These are phyloP conservation scores for Zoanthus gigantus DNA, from an alignment of 92 coral and sea anemone species.

Conservation along the genomic window DNA sequence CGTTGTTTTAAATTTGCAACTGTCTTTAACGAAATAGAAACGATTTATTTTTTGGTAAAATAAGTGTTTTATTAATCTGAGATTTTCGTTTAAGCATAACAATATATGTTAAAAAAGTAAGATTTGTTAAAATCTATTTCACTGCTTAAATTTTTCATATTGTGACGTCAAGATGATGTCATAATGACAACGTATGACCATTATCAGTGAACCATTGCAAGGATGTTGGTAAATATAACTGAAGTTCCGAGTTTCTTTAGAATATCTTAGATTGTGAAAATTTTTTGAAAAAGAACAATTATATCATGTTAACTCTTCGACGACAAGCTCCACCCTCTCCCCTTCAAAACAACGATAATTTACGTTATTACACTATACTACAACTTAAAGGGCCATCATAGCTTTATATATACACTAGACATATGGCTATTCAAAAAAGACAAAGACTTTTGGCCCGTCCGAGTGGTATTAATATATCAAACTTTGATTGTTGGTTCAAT, in stretches of 20 bases:
- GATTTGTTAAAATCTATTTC: no score
- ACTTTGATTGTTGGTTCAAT: background rate
- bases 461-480: background rate
- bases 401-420: background rate
- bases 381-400: background rate
- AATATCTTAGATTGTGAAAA: background rate
- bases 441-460: background rate
- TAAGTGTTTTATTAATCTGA: no score
- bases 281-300: background rate
- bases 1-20: background rate
- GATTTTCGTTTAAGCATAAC: no score
- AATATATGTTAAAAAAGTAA: no score
- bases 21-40: background rate
- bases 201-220: background rate
- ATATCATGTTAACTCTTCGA: background rate
- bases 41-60: background rate
- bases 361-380: background rate
- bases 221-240: background rate
- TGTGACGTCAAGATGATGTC: background rate
- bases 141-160: no score
- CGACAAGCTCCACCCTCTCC: background rate
- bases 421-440: background rate
- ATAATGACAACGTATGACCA: background rate
- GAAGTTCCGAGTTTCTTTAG: background rate
- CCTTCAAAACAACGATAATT: background rate